Base-by-base conservation (phyloP, 92 coral and sea anemone species). In the Diadumene lineata region DNA sequence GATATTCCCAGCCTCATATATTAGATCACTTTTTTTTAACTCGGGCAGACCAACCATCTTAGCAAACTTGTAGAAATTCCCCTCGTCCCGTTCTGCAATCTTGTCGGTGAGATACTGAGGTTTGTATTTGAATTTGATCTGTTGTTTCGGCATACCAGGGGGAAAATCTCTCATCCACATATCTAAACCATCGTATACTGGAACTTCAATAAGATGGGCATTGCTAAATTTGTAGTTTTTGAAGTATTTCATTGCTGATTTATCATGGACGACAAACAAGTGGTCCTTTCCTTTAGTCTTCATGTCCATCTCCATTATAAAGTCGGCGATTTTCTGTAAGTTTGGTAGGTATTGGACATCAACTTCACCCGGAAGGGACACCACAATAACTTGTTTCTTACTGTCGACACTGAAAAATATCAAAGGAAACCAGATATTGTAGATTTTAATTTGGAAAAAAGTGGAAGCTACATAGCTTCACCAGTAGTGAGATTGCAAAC, bases 91-190 rank as follows among this genome's bases (percentile, higher is more conserved):
- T n/a, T 64, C 67, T 30, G 88, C 92, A 58, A 68, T 23, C 56
- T 53, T 56, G 4, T 19, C 33, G 43, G 71, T 64, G 1, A 88
- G 18, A 55, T 88, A 85, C 70, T 85, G 86, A 22, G 93, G 87
- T 26, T 58, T 48, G 83, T 87, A 87, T 31, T 55, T 84, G 72
- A 87, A 87, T 69, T 87, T 75, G 60, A 83, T 63, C 43, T 87
- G 92, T 31, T 67, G 81, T 31, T 79, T 66, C 18, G 92, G 92
- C 86, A 87, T 82, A 9, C 70, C 43, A 4, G 91, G 74, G 13
- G 91, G 91, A 29, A 87, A 87, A 65, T 87, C 92, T 29, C 92
- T 79, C 92, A 87, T 84, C 92, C 92, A 87, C 61, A 87, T 61
- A 50, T 87, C 92, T 72, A 87, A 23, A 16, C 64, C 18, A 32